Percentiles rank a stretch among this genome's conserved stretches.
Conservation (phyloP, 2,797 vertebrate genomes). For the Discoglossus pictus region DNA sequence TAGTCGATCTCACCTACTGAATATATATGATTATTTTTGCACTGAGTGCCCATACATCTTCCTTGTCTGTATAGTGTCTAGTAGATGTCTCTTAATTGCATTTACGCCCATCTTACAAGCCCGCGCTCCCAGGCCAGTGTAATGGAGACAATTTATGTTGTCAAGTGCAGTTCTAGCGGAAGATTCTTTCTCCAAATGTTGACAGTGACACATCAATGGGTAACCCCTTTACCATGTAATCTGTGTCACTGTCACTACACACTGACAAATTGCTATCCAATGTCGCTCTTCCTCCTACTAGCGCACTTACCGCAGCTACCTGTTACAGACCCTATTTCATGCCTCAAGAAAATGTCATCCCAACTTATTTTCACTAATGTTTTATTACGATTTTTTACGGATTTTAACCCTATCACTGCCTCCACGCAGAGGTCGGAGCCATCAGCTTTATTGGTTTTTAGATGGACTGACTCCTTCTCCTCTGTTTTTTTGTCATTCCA, state of each 20-base stretch:
- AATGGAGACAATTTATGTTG: slow-evolving; percentile 33
- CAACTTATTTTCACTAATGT: background rate
- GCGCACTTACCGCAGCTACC: slow-evolving; percentile 34
- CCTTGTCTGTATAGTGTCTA: no score
- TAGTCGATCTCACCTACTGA: no score
- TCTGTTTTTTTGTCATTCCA: background rate
- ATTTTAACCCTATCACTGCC: background rate
- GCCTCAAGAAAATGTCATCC: slow-evolving; percentile 7
- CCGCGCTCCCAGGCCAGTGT: no score
- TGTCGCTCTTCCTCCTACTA: slow-evolving; percentile 29
- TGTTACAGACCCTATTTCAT: slow-evolving; percentile 33
- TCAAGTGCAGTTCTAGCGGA: slow-evolving; percentile 33
- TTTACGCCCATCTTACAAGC: no score
- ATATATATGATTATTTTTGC: no score
- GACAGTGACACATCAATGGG: slow-evolving; percentile 40
- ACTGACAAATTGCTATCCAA: slow-evolving; percentile 42
- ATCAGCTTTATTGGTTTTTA: slow-evolving; percentile 6
- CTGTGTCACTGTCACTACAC: slow-evolving; percentile 40
- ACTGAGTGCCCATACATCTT: no score
- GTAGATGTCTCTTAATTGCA: no score
- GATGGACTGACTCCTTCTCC: slow-evolving; percentile 4
- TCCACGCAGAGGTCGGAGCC: background rate
- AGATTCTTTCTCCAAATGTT: slow-evolving; percentile 40
- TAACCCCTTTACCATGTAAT: slow-evolving; percentile 41
- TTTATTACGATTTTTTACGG: background rate